These are phyloP conservation scores for Empis livida DNA, from an alignment of 2,888 invertebrate species.

Conservation along the genomic window DNA sequence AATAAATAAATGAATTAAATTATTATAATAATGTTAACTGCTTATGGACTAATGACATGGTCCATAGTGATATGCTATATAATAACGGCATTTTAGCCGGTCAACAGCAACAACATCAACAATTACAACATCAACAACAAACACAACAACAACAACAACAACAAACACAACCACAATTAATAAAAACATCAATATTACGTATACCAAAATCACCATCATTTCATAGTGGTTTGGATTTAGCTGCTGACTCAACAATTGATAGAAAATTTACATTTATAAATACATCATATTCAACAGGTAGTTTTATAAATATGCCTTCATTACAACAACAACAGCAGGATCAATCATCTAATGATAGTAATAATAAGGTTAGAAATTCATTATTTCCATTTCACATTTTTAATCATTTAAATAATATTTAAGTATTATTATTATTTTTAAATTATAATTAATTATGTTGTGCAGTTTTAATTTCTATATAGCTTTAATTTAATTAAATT, in stretches of 20 bases:
- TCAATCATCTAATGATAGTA: slow-evolving; percentile 13
- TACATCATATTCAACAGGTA: slow-evolving; percentile 19
- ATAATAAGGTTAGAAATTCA: slow-evolving; percentile 4
- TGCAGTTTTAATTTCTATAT: no score
- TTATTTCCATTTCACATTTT: no score
- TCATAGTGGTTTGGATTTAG: slow-evolving; percentile 72
- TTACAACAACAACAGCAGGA: slow-evolving; percentile 17
- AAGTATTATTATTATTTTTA: no score
- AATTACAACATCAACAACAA: slow-evolving; percentile 13
- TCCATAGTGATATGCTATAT: slow-evolving; percentile 38
- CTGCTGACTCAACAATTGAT: slow-evolving; percentile 42
- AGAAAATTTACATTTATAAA: slow-evolving; percentile 17
- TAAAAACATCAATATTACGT: slow-evolving; percentile 35
- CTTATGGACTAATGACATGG: slow-evolving; percentile 33
- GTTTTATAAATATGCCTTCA: slow-evolving; percentile 26
- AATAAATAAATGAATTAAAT: not conserved
- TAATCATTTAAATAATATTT: no score
- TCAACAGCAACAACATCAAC: slow-evolving; percentile 14
- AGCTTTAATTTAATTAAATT: no score
- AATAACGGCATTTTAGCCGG: slow-evolving; percentile 30
- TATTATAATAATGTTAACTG: slow-evolving; percentile 16
- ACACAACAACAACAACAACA: slow-evolving; percentile 17
- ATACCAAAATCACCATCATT: slow-evolving; percentile 81
- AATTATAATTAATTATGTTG: no score
- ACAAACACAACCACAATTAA: slow-evolving; percentile 12